These are phyloP conservation scores for Himalopsyche anomala DNA, from an alignment of 2,888 invertebrate genomes.

Conservation along the genomic window DNA sequence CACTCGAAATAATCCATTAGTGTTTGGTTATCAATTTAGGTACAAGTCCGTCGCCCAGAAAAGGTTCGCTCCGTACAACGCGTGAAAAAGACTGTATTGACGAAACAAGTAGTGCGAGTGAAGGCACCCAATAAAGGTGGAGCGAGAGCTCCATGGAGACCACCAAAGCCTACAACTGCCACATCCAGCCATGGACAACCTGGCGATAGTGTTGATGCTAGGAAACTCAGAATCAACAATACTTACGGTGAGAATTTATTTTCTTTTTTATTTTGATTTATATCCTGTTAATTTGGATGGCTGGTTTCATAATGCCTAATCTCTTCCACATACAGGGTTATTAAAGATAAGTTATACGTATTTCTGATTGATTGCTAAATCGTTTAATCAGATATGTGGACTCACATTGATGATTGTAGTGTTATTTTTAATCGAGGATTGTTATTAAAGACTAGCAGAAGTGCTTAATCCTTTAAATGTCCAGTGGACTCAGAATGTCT, in stretches of 20 bases:
- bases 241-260: conserved; percentile 78
- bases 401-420: too few relatives aligned
- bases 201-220: conserved; percentile 84
- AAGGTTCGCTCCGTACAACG: conserved; percentile 89
- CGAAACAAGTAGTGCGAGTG: conserved; percentile 90
- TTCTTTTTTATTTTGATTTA: not conserved
- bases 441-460: too few relatives aligned
- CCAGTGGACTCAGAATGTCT: too few relatives aligned
- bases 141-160: conserved; percentile 67
- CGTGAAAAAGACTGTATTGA: conserved; percentile 93
- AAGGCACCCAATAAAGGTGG: conserved; percentile 76
- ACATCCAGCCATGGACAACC: conserved; percentile 65
- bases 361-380: not conserved
- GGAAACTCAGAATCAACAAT: conserved; percentile 87
- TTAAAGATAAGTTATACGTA: not conserved
- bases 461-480: too few relatives aligned
- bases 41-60: conserved; percentile 90
- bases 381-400: not conserved
- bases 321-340: not conserved
- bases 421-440: too few relatives aligned
- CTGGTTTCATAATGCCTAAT: too few relatives aligned
- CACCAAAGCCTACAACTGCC: conserved; percentile 53
- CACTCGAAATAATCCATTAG: too few relatives aligned
- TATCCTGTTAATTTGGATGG: not conserved
- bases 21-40: conserved; percentile 70